These are phyloP conservation scores for Piprites chloris DNA, from an alignment of 2,113 vertebrate species.

Conservation along the genomic window DNA sequence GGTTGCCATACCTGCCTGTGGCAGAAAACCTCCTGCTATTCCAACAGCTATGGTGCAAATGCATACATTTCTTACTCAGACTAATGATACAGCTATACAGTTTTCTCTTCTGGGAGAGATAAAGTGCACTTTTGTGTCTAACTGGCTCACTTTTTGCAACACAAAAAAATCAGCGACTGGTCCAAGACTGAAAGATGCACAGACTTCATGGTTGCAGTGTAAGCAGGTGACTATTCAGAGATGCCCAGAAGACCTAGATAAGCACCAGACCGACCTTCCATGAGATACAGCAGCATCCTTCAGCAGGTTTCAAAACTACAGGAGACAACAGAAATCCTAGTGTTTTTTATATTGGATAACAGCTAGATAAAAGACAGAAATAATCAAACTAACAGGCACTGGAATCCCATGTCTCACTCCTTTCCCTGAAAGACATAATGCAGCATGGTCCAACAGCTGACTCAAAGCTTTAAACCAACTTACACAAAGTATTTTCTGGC, in stretches of 20 bases:
- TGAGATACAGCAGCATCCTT: not conserved
- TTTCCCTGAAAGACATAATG: not conserved
- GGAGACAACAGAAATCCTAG: not conserved
- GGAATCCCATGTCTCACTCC: not conserved
- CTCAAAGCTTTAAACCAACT: not conserved
- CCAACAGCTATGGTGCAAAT: not conserved
- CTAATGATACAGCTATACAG: not conserved
- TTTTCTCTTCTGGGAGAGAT: not conserved
- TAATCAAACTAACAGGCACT: not conserved
- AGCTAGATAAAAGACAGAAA: not conserved
- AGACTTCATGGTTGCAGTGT: not conserved
- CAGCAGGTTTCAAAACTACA: not conserved
- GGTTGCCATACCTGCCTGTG: not conserved
- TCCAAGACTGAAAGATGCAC: not conserved
- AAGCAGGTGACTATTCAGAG: not conserved
- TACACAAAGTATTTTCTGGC: not conserved
- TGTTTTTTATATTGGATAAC: not conserved
- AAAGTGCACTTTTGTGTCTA: not conserved
- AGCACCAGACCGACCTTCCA: not conserved
- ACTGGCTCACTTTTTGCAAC: not conserved
- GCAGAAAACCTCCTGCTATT: constrained; percentile 5
- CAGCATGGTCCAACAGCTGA: not conserved
- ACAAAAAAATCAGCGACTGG: not conserved
- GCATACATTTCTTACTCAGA: not conserved
- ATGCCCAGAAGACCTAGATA: not conserved